Percentiles rank a stretch among this genome's conserved stretches.
Conservation (phyloP, 2,888 invertebrate species). For the Drosophila meridionalis region DNA sequence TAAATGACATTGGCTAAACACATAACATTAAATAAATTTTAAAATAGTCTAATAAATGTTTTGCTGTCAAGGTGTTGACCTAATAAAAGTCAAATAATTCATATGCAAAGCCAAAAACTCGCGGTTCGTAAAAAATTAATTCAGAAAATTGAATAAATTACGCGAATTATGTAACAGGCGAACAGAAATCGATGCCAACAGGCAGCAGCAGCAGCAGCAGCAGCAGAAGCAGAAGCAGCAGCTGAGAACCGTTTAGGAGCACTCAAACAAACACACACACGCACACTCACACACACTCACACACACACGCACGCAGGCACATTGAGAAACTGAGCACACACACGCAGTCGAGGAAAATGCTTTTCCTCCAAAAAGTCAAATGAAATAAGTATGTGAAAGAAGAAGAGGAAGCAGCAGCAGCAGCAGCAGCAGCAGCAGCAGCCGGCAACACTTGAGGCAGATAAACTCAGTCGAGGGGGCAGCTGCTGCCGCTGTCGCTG, state of each 20-base stretch:
- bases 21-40: neutral
- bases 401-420: slow-evolving; percentile 48
- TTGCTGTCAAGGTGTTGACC: slow-evolving; percentile 17
- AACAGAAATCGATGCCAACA: slow-evolving; percentile 64
- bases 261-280: slow-evolving; percentile 36
- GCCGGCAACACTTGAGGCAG: slow-evolving; percentile 59
- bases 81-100: slow-evolving; percentile 47
- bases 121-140: slow-evolving; percentile 76
- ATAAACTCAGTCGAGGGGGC: slow-evolving; percentile 39
- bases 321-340: slow-evolving; percentile 25
- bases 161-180: slow-evolving; percentile 82
- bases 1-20: fast-evolving
- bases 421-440: slow-evolving; percentile 28
- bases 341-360: slow-evolving; percentile 65
- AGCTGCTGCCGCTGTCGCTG: slow-evolving; percentile 30
- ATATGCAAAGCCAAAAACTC: slow-evolving; percentile 55
- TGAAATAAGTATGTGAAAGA: slow-evolving; percentile 73
- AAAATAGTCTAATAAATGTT: slow-evolving; percentile 2
- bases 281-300: slow-evolving; percentile 21
- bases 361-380: slow-evolving; percentile 79
- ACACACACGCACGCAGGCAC: neutral
- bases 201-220: slow-evolving; percentile 33
- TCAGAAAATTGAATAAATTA: slow-evolving; percentile 84
- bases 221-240: slow-evolving; percentile 48
- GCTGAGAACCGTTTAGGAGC: slow-evolving; percentile 73